Base-by-base conservation (phyloP, 1,140 invertebrate genomes). In the Drosophila trapezifrons region DNA sequence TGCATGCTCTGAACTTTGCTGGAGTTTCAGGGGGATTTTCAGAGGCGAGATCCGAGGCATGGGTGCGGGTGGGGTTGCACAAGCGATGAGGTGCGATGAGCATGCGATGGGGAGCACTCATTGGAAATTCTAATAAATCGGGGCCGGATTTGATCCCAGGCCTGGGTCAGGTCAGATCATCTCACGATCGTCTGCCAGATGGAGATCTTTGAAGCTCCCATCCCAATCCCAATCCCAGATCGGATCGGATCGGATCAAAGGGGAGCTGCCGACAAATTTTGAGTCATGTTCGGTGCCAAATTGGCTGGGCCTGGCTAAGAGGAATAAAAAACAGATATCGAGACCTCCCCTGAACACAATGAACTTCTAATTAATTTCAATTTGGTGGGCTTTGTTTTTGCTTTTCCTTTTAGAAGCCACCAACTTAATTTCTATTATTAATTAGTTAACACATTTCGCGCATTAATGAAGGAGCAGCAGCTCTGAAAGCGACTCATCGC, bases 381-480 rank as follows among this genome's bases (percentile, higher is more conserved):
- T 65, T 81, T 81, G 17, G 47, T 46, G 45, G 57, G 29, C 65
- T 52, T 77, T 37, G 67, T 67, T 66, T 40, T 35, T 47, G 65
- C 42, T 38, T 29, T 60, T 60, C 46, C 38, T 38, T n/a, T 37
- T 45, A 22, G 20, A 9, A 58, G 62, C 45, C 42, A 32, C 27
- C 51, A 66, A 75, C 72, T 78, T 69, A 78, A 86, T 85, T 82
- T 76, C 70, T 79, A 76, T 86, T 66, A 83, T 87, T 87, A 82
- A 86, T 87, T 87, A 54, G 76, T 66, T 79, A 87, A 79, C 82
- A 86, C 83, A 86, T 87, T 76, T 87, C 63, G 70, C 60, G 70
- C 79, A 74, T 82, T 78, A 81, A 62, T 75, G 52, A 75, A 63
- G 47, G 52, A 63, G 51, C 62, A 63, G 51, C 62, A 63, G 51